Evolutionary conservation across 2,113 vertebrate genomes (phyloP).

Genomic region (Corythoichthys haematopterus): DNA sequence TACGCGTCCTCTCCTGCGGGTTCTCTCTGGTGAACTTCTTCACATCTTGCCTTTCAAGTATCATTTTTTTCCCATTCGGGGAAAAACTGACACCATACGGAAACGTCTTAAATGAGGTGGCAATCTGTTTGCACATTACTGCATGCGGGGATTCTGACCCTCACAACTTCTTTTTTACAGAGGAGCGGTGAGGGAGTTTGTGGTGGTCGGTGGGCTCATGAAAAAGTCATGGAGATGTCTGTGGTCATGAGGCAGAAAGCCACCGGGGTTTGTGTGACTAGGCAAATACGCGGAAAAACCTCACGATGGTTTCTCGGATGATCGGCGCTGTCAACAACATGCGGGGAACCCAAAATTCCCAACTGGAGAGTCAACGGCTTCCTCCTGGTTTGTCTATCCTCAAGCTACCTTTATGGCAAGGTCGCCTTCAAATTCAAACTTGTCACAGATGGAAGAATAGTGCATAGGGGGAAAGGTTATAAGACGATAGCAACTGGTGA

Average conservation of each 20-base stretch:
- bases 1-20: constrained; percentile 28
- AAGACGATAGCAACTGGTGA: constrained; percentile 52
- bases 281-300: constrained; percentile 16
- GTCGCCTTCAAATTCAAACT: constrained; percentile 36
- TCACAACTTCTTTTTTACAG: not conserved
- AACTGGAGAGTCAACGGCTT: constrained; percentile 41
- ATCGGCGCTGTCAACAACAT: constrained; percentile 50
- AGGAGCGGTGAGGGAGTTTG: not conserved
- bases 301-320: constrained; percentile 32
- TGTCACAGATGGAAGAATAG: constrained; percentile 22
- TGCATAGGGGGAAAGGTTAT: constrained; percentile 26
- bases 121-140: constrained; percentile 33
- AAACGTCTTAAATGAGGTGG: constrained; percentile 28
- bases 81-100: constrained; percentile 14
- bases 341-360: constrained; percentile 39
- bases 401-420: constrained; percentile 26
- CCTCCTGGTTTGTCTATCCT: constrained; percentile 38
- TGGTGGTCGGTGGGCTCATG: constrained; percentile 14
- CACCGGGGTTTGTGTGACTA: constrained; percentile 17
- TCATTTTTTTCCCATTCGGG: constrained; percentile 39
- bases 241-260: constrained; percentile 35
- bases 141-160: constrained; percentile 27
- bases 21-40: constrained; percentile 54
- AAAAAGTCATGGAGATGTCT: constrained; percentile 38
- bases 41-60: constrained; percentile 58